Percentiles rank a stretch among this genome's conserved stretches.
These are phyloP conservation scores for Alligator sinensis DNA, from an alignment of 2,113 vertebrate genomes.

Conservation along the genomic window DNA sequence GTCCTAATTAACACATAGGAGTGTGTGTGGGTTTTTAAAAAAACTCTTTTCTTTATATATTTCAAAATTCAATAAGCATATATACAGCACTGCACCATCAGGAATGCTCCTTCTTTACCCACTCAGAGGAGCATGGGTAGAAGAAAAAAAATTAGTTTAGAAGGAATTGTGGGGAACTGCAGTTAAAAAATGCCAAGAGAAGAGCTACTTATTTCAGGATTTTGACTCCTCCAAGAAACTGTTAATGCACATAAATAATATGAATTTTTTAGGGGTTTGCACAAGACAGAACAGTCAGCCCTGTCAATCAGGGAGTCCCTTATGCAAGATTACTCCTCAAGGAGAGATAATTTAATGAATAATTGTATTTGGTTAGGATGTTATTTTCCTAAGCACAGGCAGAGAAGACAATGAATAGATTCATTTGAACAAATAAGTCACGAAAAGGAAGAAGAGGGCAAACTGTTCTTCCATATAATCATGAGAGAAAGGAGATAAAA, in stretches of 20 bases:
- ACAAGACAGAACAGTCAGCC: too few relatives aligned
- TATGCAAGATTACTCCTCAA: too few relatives aligned
- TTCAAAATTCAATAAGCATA: slow-evolving; percentile 15
- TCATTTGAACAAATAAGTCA: not conserved
- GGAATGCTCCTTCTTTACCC: not conserved
- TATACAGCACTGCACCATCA: not conserved
- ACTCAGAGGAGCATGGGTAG: accelerated
- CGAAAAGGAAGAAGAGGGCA: not conserved
- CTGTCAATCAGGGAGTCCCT: too few relatives aligned
- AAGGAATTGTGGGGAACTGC: not conserved
- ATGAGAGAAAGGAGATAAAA: not conserved
- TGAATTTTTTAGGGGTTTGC: not conserved
- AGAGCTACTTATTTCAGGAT: not conserved
- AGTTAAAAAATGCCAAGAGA: not conserved
- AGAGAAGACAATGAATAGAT: accelerated
- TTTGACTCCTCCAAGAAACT: not conserved
- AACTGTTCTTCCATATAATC: not conserved
- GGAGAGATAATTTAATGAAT: too few relatives aligned
- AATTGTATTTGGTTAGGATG: not conserved
- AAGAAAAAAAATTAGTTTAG: not conserved
- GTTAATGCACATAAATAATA: accelerated
- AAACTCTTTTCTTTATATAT: accelerated
- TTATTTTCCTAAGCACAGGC: accelerated
- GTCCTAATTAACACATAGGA: not conserved
- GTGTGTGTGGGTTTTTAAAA: not conserved